Conservation (phyloP, 2,888 invertebrate genomes). For the Acholoe squamosa region DNA sequence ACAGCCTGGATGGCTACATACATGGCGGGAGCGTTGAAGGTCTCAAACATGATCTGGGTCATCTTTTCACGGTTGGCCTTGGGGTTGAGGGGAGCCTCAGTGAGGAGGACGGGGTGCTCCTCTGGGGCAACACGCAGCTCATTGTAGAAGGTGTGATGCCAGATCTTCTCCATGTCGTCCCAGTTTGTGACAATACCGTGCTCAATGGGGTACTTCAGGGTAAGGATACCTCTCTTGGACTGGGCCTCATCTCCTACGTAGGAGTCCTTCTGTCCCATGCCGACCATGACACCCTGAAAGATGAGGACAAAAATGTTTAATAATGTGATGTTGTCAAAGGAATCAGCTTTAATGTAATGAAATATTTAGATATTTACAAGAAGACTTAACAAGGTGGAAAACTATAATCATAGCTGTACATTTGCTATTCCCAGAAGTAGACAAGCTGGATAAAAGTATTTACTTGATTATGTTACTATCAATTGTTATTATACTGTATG, state of each 20-base stretch:
- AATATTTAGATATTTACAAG: too few relatives aligned
- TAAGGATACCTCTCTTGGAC: constrained; percentile 79
- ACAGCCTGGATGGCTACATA: constrained; percentile 88
- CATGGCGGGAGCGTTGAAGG: constrained; percentile 91
- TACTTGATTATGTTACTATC: too few relatives aligned
- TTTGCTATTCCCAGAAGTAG: too few relatives aligned
- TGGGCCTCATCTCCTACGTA: constrained; percentile 81
- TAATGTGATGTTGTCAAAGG: too few relatives aligned
- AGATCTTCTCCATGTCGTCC: constrained; percentile 94
- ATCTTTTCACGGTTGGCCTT: constrained; percentile 96
- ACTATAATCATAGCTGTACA: too few relatives aligned
- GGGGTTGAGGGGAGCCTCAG: constrained; percentile 96
- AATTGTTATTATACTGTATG: too few relatives aligned
- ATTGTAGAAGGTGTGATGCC: constrained; percentile 99
- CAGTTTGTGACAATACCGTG: constrained; percentile 81
- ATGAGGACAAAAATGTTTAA: not conserved
- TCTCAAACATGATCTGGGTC: constrained; percentile 86
- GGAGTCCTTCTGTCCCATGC: constrained; percentile 79
- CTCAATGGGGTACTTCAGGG: constrained; percentile 79
- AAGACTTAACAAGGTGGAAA: too few relatives aligned
- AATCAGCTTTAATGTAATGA: too few relatives aligned
- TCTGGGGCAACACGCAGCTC: constrained; percentile 95
- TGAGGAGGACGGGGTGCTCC: constrained; percentile 95
- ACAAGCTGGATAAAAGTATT: too few relatives aligned
- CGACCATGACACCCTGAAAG: constrained; percentile 71